Evolutionary conservation across 2,888 invertebrate species (phyloP).

Genomic region (Dorcus parallelipipedus): DNA sequence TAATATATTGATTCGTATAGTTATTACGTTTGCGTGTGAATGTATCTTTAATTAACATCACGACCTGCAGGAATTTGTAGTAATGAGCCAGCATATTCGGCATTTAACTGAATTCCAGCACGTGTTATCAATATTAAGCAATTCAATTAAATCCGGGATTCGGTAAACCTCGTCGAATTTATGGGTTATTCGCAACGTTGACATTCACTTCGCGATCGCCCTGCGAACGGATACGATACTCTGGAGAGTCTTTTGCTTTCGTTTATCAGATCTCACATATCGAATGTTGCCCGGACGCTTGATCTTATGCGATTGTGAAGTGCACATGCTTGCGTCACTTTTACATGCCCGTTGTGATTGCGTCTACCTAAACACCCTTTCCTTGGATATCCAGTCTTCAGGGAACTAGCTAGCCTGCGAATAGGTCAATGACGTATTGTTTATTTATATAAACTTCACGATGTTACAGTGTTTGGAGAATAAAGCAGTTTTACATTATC

Average conservation of each 20-base stretch:
- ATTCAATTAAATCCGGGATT: constrained; percentile 41
- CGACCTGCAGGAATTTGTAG: constrained; percentile 31
- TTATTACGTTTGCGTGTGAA: constrained; percentile 16
- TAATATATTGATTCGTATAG: no score
- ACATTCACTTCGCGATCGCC: constrained; percentile 35
- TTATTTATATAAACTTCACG: no score
- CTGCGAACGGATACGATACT: constrained; percentile 36
- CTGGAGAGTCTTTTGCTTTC: constrained; percentile 38
- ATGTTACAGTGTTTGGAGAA: no score
- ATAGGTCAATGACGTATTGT: no score
- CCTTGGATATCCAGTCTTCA: no score
- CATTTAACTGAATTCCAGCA: constrained; percentile 30
- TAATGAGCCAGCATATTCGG: constrained; percentile 24
- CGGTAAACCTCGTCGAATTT: constrained; percentile 38
- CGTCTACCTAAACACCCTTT: no score
- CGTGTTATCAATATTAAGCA: constrained; percentile 42
- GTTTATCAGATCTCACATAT: constrained; percentile 36
- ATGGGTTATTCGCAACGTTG: constrained; percentile 35
- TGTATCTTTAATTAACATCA: constrained; percentile 25
- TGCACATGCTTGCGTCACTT: no score
- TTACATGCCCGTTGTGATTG: no score
- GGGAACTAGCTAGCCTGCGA: no score
- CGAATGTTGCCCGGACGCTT: constrained; percentile 24
- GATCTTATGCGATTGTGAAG: constrained; percentile 6
- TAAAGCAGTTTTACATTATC: no score